These are phyloP conservation scores for Cheiracanthium punctorium DNA, from an alignment of 2,888 invertebrate genomes.

Conservation along the genomic window DNA sequence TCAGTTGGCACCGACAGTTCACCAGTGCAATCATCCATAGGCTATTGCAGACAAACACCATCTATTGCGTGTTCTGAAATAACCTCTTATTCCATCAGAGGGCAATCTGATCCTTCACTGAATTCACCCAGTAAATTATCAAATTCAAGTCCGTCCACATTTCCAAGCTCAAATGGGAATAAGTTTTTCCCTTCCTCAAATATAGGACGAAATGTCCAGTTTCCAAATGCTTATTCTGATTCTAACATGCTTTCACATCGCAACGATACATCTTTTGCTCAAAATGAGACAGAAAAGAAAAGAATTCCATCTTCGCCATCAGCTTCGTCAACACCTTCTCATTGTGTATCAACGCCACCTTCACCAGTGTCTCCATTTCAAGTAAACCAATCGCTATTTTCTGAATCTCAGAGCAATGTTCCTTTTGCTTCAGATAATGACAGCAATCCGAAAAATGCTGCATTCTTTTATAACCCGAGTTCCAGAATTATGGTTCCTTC, in stretches of 20 bases:
- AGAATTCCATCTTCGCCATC: conserved; percentile 42
- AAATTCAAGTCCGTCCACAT: conserved; percentile 16
- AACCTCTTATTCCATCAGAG: conserved; percentile 18
- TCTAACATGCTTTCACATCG: conserved; percentile 32
- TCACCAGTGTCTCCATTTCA: conserved; percentile 50
- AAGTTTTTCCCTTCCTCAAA: conserved; percentile 23
- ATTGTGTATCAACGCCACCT: conserved; percentile 38
- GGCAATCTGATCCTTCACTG: conserved; percentile 25
- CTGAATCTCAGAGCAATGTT: conserved; percentile 25
- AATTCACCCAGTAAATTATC: conserved; percentile 22
- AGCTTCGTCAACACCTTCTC: conserved; percentile 53
- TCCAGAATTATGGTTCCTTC: conserved; percentile 37
- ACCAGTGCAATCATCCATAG: neutral
- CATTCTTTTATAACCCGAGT: conserved; percentile 38
- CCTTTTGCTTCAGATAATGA: conserved; percentile 23
- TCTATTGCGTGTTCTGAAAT: neutral
- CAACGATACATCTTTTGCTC: conserved; percentile 20
- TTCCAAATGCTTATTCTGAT: conserved; percentile 37
- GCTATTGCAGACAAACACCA: conserved; percentile 32
- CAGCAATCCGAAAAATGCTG: conserved; percentile 14
- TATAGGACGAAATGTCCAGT: conserved; percentile 24
- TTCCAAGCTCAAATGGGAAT: conserved; percentile 15
- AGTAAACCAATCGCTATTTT: conserved; percentile 18
- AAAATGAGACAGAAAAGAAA: conserved; percentile 38
- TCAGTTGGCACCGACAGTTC: neutral